Evolutionary conservation across 2,888 invertebrate genomes (phyloP), one percentile per base, ranked within the genome.

Genomic region (Lithophane socia): DNA sequence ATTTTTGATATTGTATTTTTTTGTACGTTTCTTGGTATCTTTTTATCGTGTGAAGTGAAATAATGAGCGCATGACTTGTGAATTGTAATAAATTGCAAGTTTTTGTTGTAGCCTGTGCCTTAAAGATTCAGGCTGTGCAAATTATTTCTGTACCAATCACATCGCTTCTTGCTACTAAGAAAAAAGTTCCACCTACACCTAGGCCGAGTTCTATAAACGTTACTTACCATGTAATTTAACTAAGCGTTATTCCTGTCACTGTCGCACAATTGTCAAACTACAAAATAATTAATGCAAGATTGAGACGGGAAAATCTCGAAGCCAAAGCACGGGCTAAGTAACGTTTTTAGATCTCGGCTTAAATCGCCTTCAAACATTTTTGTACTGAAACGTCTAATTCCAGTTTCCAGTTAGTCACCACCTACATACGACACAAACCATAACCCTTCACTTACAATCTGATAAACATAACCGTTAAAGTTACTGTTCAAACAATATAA

Each of bases 371-470:
- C 8, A 72, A 42, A 44, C 29, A 64, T 44, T 65, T 80, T 84
- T 63, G 47, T 24, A 13, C 65, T 12, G 21, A 67, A 80, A 63
- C 58, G 54, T 60, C 18, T 24, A 18, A 65, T 69, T 72, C 68
- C 10, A 56, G 58, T 70, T 42, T 42, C 49, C 75, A 80, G 56
- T 80, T 80, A 82, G 44, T 65, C 58, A 65, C 83, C 73, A 64
- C 86, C 83, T 64, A 83, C 86, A 86, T 69, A 42, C 75, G 44
- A 67, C 52, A 68, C 18, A 47, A 47, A 66, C 63, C 52, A 66
- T 85, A 68, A 69, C 68, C 75, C 68, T 84, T 82, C 83, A 79
- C 75, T 83, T 86, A 42, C 47, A 64, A 76, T 73, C 86, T 63
- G 83, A 84, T 86, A 86, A 86, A 42, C 21, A 37, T 3, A 49